Evolutionary conservation across 2,888 invertebrate species (phyloP).

Genomic region (Xestobium rufovillosum): DNA sequence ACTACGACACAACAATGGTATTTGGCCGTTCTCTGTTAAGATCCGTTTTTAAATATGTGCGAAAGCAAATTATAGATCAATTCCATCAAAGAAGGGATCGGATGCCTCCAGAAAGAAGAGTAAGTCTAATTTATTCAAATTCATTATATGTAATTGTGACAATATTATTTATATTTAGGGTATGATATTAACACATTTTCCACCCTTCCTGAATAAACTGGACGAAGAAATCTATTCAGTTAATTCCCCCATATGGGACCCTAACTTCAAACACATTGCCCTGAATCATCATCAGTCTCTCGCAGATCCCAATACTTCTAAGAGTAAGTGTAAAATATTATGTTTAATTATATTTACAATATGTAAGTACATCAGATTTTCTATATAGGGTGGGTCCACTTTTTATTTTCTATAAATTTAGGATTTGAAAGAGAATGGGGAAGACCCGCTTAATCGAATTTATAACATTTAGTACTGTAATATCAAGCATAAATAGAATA

Average conservation of each 20-base stretch:
- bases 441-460: too few relatives aligned
- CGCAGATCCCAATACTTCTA: conserved; percentile 49
- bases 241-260: conserved; percentile 90
- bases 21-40: conserved; percentile 83
- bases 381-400: not conserved
- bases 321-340: conserved; percentile 32
- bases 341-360: conserved; percentile 1
- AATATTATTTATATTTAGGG: conserved; percentile 39
- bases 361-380: not conserved
- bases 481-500: too few relatives aligned
- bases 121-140: conserved; percentile 28
- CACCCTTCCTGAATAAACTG: conserved; percentile 80
- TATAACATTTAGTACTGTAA: too few relatives aligned
- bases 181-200: conserved; percentile 81
- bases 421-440: too few relatives aligned
- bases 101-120: conserved; percentile 79
- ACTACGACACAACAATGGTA: conserved; percentile 83
- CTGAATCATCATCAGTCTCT: conserved; percentile 59
- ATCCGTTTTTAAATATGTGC: conserved; percentile 71
- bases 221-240: conserved; percentile 82
- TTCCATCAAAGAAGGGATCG: conserved; percentile 83
- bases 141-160: not conserved
- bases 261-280: conserved; percentile 71
- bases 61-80: conserved; percentile 83
- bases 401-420: not conserved